Conservation (phyloP, 2,888 invertebrate genomes). For the Lepeophtheirus nordmannii region DNA sequence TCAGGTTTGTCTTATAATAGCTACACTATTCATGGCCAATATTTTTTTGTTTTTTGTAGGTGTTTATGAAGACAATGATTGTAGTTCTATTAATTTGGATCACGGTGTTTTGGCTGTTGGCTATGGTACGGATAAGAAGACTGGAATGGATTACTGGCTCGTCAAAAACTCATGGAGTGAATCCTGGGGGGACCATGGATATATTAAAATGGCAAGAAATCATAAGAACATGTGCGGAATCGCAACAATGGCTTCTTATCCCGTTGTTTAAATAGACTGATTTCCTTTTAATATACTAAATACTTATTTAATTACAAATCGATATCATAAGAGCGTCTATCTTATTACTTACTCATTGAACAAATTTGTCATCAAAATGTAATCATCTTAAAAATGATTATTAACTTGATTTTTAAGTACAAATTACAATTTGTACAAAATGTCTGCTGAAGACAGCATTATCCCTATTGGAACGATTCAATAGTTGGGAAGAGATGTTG, state of each 20-base stretch:
- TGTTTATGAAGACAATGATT: conserved; percentile 60
- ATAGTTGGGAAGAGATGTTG: too few relatives aligned
- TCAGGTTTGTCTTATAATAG: conserved; percentile 26
- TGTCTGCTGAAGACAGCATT: too few relatives aligned
- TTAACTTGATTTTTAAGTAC: too few relatives aligned
- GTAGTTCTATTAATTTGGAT: conserved; percentile 53
- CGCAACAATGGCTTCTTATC: conserved; percentile 65
- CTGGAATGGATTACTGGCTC: conserved; percentile 57
- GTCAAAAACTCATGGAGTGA: conserved; percentile 73
- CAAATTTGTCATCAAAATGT: too few relatives aligned
- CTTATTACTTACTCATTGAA: too few relatives aligned
- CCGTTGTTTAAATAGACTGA: conserved; percentile 47
- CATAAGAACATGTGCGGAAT: conserved; percentile 70
- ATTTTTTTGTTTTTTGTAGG: not conserved
- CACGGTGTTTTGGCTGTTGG: conserved; percentile 74
- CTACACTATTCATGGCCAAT: not conserved
- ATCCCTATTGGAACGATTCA: too few relatives aligned
- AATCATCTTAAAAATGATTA: too few relatives aligned
- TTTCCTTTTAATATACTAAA: too few relatives aligned
- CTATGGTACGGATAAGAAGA: conserved; percentile 51
- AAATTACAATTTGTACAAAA: too few relatives aligned
- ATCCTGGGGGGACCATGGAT: conserved; percentile 67
- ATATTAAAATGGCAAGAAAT: conserved; percentile 74
- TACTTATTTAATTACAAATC: too few relatives aligned
- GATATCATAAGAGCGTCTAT: too few relatives aligned